Evolutionary conservation across 2,113 vertebrate species (phyloP).

Genomic region (Capricornis sumatraensis): DNA sequence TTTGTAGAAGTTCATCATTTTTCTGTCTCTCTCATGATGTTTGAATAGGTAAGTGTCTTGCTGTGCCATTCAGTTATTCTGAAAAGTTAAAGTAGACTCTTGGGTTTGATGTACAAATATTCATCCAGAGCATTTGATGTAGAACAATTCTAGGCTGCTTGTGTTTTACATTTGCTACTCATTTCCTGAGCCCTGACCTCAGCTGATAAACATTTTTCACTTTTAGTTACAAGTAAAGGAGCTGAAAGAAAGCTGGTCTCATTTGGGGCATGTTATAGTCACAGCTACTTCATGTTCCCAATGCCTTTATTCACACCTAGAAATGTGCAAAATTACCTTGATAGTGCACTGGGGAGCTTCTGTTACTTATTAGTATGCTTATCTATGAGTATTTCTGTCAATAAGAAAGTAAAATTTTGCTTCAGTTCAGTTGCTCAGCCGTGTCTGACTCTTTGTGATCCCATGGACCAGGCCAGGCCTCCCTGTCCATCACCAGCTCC

Average conservation of each 20-base stretch:
- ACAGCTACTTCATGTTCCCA: not conserved
- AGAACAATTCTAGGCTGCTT: not conserved
- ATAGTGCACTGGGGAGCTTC: not conserved
- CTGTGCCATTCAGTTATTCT: not conserved
- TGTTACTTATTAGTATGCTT: not conserved
- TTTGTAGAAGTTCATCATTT: not conserved
- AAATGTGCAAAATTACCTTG: not conserved
- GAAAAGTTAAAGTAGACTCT: not conserved
- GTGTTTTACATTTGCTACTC: not conserved
- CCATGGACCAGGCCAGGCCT: not conserved
- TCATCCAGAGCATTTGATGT: not conserved
- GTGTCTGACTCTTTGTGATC: not conserved
- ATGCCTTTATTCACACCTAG: not conserved
- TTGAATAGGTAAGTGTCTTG: not conserved
- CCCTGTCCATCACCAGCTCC: not conserved
- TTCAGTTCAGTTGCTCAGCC: not conserved
- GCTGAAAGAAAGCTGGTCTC: not conserved
- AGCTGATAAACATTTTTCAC: constrained; percentile 27
- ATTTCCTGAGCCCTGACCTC: constrained; percentile 20
- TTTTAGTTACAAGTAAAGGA: not conserved
- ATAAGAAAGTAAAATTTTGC: not conserved
- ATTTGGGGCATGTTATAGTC: not conserved
- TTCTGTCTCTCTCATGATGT: not conserved
- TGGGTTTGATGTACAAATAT: not conserved
- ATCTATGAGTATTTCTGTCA: not conserved